Base-by-base conservation (phyloP, 92 coral and sea anemone genomes). In the Zoanthus sociatus region DNA sequence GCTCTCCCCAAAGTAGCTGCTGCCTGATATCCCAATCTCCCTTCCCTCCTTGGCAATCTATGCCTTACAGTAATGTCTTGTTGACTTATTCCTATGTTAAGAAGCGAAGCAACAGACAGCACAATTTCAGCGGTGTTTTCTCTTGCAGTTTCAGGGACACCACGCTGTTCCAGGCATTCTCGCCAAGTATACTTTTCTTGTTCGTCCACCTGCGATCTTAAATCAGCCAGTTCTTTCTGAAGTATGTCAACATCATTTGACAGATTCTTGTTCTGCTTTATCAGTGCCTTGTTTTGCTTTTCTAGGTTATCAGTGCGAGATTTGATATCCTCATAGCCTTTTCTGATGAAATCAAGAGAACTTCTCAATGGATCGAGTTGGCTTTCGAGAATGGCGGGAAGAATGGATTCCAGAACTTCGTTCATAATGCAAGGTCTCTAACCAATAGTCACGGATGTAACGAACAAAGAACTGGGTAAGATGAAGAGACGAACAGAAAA, bases 331-430 rank as follows among this genome's bases (percentile, higher is more conserved):
- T 76, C 64, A n/a, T 13, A 47, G 5, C 61, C 79, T 76, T 76
- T 76, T 63, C 79, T 76, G 15, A 76, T 76, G 79, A 76, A 76
- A 3, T 76, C 64, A 50, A 76, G 64, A 76, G 79, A 76, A 10
- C 64, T 76, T 48, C 79, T 76, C 20, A 76, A 10, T n/a, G 79
- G 79, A 76, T 6, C 60, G 17, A 76, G 79, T 76, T 76, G 79
- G 64, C 79, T 76, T 50, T 48, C 79, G 64, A 76, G 79, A 63
- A 76, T 76, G 16, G 79, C 79, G 11, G 79, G 79, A 76, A 76
- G 79, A 76, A 76, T 4, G 79, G 79, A 75, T 75, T 75, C 79
- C 79, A 75, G 61, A 75, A 75, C 79, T 75, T 75, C 79, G 15
- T 75, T 75, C 79, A 48, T 14, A 9, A 75, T 75, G 13, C 63